Base-by-base conservation (phyloP, 1,140 invertebrate genomes). In the Phymastichus coffea region DNA sequence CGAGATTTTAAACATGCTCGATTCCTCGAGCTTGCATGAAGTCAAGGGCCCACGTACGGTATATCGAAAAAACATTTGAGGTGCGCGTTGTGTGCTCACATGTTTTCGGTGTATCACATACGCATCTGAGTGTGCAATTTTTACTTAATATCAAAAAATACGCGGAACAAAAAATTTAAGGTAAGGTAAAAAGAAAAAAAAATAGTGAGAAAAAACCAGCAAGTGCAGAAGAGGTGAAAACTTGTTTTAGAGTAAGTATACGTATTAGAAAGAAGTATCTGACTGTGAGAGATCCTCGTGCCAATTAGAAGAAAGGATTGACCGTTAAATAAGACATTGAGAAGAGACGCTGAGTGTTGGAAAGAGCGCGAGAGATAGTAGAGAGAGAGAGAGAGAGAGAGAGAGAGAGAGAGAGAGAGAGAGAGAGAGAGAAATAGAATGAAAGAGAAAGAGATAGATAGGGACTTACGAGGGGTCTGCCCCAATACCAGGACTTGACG, bases 401-500 rank as follows among this genome's bases (percentile, higher is more conserved):
- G 23, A 37, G 30, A 19, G 35, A 48, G 35, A 48, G 55, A 38
- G 54, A 37, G 35, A 56, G 22, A 38, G 55, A 58, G n/a, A 43
- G 25, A 26, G n/a, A 46, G 23, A 25, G 23, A 43, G 40, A 19
- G 7, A 20, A n/a, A 49, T 55, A 67, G 33, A 62, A 52, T 62
- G 61, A 66, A 57, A 61, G 28, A 57, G 44, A 46, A 51, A 58
- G 58, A 64, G 46, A 64, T 54, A 63, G 56, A 59, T 57, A 59
- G 63, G 81, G 84, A 93, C 91, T 93, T 92, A 93, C 91, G 85
- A 92, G 88, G 88, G 90, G 90, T 86, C 89, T 89, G 72, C 90
- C 91, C 90, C 90, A 92, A 88, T 93, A 93, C 91, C 91, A 93
- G 84, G 90, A 92, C 86, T 92, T 93, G 83, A 92, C 90, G 87